Base-by-base conservation (phyloP, 2,113 vertebrate species). In the Campylorhamphus procurvoides region DNA sequence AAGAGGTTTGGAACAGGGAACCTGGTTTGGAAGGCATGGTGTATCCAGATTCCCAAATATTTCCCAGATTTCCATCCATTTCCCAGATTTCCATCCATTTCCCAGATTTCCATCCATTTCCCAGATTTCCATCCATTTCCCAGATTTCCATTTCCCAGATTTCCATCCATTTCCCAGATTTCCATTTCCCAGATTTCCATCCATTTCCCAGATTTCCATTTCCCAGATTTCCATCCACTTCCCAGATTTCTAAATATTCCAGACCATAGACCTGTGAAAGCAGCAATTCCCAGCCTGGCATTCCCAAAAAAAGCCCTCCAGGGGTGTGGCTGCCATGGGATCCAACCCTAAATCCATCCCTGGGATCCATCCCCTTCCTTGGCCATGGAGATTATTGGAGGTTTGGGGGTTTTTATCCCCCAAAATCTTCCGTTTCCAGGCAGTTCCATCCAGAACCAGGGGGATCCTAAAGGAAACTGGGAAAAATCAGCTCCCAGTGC, bases 381-480 rank as follows among this genome's bases (percentile, higher is more conserved):
- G 14, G 6, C 14, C 29, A 1, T 2, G 3, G 29, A 27, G 18
- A 50, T 49, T 10, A 13, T 27, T 7, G 12, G 20, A 18, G 12
- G 4, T 19, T 59, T 25, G 55, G 55, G 8, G 14, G 1, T 46
- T 1, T 13, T 27, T 33, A 20, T 8, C 44, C 55, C 33, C 5
- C 18, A 22, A 20, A n/a, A n/a, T 12, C 66, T n/a, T 59, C 29
- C 28, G 72, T 69, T 53, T 37, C 35, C 1, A 0, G 1, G 4
- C 0, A 0, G 22, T 49, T 80, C 20, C 0, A 28, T 6, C 49
- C 1, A 1, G 1, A 3, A 52, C 17, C 87, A 10, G 25, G 0
- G 1, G 50, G 55, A 23, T 79, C 63, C 86, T 33, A 11, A 47
- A 47, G 46, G 19, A 47, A 47, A 20, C 46, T 10, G 46, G 46